Evolutionary conservation across 2,888 invertebrate genomes (phyloP), one percentile per base, ranked within the genome.

Genomic region (Eremobia ochroleuca): DNA sequence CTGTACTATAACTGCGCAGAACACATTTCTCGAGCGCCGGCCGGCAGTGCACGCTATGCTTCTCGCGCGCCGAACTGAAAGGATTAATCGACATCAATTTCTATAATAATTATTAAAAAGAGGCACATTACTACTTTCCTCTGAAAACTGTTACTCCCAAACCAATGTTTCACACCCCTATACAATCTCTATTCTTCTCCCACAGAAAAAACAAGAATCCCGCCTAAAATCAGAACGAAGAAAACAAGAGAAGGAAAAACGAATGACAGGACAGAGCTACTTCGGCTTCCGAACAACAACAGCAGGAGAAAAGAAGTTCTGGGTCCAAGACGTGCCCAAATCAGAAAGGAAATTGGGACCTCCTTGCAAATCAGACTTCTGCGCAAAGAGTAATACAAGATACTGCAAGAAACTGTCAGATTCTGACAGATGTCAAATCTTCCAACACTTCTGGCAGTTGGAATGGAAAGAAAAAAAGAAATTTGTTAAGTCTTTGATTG

Each of bases 211-310:
- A 91, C 92, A 91, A 70, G 92, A 93, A 8, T 77, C 90, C 0
- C 86, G 87, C 3, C 58, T 90, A 0, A 93, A 93, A 78, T 86
- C 92, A 0, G 92, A 94, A 69, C 85, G 88, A 2, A 89, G 95
- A 3, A 91, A 87, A 72, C 90, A 88, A 55, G 94, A 95, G 68
- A 94, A 94, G 37, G 88, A 90, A 3, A 94, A 94, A 76, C 89
- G 95, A 0, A 95, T 95, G 95, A 90, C 92, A 0, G 95, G 95
- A 0, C 92, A 91, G 25, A 93, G 94, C 25, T 95, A 95, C 83
- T 93, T 89, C 82, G 95, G 95, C 0, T 95, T 94, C 79, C 83
- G 95, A 0, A 86, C 90, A 0, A 79, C 85, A 4, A 73, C 71
- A 0, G 86, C 88, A 0, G 90, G 89, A 0, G 83, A 90, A 3